phyloP scores from a whole-genome alignment of 2,888 invertebrate genomes.

The Mongoloraphidia duomilia region DNA sequence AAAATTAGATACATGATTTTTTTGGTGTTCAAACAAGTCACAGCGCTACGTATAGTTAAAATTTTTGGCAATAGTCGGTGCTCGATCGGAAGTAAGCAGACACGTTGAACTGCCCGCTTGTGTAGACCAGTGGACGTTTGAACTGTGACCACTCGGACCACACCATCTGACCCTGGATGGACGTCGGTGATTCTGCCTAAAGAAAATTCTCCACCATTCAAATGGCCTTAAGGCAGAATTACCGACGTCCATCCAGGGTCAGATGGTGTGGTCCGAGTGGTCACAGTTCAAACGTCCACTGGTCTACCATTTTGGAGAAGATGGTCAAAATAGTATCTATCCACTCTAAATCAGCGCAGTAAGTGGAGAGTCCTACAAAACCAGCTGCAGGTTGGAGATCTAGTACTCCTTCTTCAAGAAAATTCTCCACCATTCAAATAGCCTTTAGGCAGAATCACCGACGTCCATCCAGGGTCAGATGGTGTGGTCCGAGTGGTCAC shows the following conservation, averaged over 20 bases:
- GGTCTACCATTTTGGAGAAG: background rate
- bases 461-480: constrained; percentile 13
- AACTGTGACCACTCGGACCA: constrained; percentile 12
- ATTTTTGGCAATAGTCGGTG: too few relatives aligned
- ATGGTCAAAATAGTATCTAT: too few relatives aligned
- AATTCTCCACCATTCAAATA: constrained; percentile 10
- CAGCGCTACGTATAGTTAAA: too few relatives aligned
- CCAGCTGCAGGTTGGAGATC: constrained; percentile 8
- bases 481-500: constrained; percentile 11
- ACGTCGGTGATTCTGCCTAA: constrained; percentile 9
- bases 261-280: constrained; percentile 13
- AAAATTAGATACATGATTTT: too few relatives aligned
- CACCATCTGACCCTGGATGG: constrained; percentile 13
- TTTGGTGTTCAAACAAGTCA: too few relatives aligned
- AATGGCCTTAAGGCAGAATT: constrained; percentile 13
- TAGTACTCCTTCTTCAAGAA: constrained; percentile 13
- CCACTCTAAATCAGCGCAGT: background rate
- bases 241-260: constrained; percentile 10
- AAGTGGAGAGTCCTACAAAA: background rate
- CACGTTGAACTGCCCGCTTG: background rate
- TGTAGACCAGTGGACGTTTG: constrained; percentile 7
- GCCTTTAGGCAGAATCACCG: constrained; percentile 10
- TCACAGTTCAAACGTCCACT: constrained; percentile 11
- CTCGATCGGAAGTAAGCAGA: constrained; percentile 3
- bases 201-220: constrained; percentile 8